A percentile compares a stretch with the other conserved stretches of the same genome.
These are phyloP conservation scores for Falco punctatus DNA, from an alignment of 2,113 vertebrate genomes.

Conservation along the genomic window DNA sequence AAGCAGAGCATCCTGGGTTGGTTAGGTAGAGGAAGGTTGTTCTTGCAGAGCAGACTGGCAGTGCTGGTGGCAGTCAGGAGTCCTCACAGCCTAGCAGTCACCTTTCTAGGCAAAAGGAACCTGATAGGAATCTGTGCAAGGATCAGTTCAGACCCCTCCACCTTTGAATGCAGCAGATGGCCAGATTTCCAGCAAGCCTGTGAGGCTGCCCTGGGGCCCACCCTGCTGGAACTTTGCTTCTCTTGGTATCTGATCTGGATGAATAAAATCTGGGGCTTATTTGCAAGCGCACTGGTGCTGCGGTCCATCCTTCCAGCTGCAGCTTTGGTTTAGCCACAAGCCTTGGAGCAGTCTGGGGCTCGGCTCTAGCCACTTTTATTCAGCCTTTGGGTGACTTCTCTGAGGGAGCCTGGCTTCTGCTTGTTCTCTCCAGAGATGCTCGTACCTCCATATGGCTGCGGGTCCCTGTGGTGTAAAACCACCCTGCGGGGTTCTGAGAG, in stretches of 20 bases:
- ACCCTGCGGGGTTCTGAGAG: background rate
- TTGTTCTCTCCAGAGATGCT: background rate
- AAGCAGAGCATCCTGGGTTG: background rate
- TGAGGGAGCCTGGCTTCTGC: background rate
- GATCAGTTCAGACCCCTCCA: background rate
- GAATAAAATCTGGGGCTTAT: background rate
- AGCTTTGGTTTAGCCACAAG: background rate
- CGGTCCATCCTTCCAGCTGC: background rate
- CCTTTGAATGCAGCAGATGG: background rate
- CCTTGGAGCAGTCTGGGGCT: background rate
- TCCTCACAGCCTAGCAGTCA: background rate
- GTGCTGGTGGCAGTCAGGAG: background rate
- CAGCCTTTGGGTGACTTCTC: background rate
- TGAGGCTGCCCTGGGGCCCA: background rate
- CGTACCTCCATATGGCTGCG: background rate
- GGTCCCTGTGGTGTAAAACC: background rate
- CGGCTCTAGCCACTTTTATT: background rate
- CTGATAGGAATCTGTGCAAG: background rate
- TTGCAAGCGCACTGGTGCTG: fast-evolving
- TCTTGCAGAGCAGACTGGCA: background rate
- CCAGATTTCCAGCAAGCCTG: background rate
- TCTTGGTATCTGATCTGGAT: background rate
- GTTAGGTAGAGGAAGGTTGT: background rate
- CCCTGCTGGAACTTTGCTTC: background rate
- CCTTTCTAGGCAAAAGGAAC: background rate